phyloP scores from a whole-genome alignment of 2,888 invertebrate species.

The Oasisia sp. region DNA sequence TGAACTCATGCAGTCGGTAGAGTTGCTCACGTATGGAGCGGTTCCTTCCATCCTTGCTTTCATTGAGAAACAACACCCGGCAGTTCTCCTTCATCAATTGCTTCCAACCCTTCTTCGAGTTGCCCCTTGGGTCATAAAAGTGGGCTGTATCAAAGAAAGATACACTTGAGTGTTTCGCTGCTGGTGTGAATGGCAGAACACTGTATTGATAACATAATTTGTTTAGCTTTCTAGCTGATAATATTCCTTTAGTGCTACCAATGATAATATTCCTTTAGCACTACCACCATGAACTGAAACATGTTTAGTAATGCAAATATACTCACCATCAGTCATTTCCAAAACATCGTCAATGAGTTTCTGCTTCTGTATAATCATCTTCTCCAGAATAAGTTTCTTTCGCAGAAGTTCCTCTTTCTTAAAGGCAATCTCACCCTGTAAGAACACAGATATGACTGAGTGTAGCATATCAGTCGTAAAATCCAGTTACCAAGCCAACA shows the following conservation, averaged over 20 bases:
- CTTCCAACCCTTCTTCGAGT: neutral
- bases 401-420: conserved; percentile 22
- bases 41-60: conserved; percentile 19
- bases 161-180: neutral
- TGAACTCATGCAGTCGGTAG: conserved; percentile 44
- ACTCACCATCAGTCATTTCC: conserved; percentile 19
- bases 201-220: no score
- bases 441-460: neutral
- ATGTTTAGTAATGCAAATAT: no score
- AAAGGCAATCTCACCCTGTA: conserved; percentile 19
- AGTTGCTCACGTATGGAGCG: conserved; percentile 42
- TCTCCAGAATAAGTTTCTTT: conserved; percentile 22
- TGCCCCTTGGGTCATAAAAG: conserved; percentile 24
- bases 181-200: no score
- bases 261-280: no score
- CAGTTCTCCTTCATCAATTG: neutral
- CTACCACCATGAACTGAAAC: no score
- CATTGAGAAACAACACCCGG: conserved; percentile 13
- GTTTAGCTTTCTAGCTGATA: no score
- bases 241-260: no score
- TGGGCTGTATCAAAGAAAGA: conserved; percentile 17
- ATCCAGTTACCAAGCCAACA: neutral
- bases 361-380: conserved; percentile 25
- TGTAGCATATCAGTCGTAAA: neutral
- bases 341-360: conserved; percentile 24